phyloP scores from a whole-genome alignment of 2,797 vertebrate species.

The Anguilla megastoma region DNA sequence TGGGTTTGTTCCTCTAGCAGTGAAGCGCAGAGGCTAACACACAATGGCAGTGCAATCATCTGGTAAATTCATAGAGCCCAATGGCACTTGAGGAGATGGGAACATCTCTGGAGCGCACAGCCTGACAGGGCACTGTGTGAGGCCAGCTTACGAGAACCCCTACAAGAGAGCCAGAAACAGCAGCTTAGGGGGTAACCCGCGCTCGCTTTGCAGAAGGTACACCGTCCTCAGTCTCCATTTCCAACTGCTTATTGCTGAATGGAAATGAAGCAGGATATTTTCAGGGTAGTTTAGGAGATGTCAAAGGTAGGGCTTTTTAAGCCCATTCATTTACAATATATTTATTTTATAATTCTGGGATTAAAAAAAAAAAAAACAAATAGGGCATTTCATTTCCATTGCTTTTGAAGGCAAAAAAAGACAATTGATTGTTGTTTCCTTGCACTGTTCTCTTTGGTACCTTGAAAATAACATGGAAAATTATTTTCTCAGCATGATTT shows the following conservation, averaged over 20 bases:
- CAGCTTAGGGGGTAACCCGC: conserved; percentile 5
- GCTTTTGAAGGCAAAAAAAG: neutral
- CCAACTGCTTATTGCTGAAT: conserved; percentile 48
- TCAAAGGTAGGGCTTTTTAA: conserved; percentile 57
- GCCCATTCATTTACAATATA: neutral
- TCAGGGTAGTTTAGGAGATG: conserved; percentile 61
- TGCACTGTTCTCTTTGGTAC: conserved; percentile 55
- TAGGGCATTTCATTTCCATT: neutral
- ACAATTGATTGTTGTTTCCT: conserved; percentile 54
- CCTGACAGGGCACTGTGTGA: neutral
- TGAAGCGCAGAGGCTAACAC: conserved; percentile 32
- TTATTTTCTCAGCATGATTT: conserved; percentile 58
- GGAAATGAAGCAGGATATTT: neutral
- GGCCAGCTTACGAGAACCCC: neutral
- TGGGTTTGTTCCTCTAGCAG: conserved; percentile 29
- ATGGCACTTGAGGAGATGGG: conserved; percentile 28
- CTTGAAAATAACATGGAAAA: conserved; percentile 57
- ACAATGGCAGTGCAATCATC: conserved; percentile 38
- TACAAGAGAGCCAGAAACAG: neutral
- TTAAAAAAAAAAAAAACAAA: neutral
- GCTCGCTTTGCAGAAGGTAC: neutral
- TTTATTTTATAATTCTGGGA: neutral
- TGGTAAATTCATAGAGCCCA: conserved; percentile 41
- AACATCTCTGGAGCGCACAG: neutral
- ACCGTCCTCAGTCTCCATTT: conserved; percentile 7